Conservation (phyloP, 2,797 vertebrate species). For the Benthosema pterotum region DNA sequence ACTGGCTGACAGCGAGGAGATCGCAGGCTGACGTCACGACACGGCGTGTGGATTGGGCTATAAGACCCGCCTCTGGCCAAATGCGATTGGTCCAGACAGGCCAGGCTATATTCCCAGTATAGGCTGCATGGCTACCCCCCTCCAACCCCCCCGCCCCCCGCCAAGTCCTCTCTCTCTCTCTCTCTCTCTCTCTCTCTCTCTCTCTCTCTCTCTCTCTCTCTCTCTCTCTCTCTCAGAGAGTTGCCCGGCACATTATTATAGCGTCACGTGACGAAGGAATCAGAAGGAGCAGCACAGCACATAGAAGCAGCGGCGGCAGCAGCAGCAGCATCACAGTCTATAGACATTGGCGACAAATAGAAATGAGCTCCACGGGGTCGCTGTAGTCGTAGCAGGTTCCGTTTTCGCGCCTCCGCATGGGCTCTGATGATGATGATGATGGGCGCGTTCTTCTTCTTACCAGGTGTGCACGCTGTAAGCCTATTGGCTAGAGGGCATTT, state of each 20-base stretch:
- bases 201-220: constrained; percentile 1
- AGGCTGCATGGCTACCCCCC: too few relatives aligned
- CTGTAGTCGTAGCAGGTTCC: too few relatives aligned
- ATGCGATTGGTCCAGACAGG: constrained; percentile 64
- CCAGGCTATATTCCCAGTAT: too few relatives aligned
- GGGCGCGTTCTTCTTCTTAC: too few relatives aligned
- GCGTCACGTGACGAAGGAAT: constrained; percentile 68
- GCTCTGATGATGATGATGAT: too few relatives aligned
- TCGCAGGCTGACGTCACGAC: constrained; percentile 80
- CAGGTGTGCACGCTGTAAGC: too few relatives aligned
- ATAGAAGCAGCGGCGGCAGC: constrained; percentile 37
- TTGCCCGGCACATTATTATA: constrained; percentile 14
- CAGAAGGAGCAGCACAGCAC: too few relatives aligned
- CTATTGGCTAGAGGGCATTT: too few relatives aligned
- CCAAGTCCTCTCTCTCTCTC: background rate
- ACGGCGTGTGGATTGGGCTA: constrained; percentile 45
- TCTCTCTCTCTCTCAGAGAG: constrained; percentile 11
- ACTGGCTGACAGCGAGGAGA: constrained; percentile 68
- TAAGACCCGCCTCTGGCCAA: constrained; percentile 4
- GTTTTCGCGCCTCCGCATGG: too few relatives aligned
- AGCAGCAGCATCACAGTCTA: constrained; percentile 21
- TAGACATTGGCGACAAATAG: too few relatives aligned
- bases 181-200: too few relatives aligned
- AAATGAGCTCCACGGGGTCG: too few relatives aligned
- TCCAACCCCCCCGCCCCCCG: background rate